These are phyloP conservation scores for Saimiri boliviensis DNA, from an alignment of 2,113 vertebrate genomes.

Conservation along the genomic window DNA sequence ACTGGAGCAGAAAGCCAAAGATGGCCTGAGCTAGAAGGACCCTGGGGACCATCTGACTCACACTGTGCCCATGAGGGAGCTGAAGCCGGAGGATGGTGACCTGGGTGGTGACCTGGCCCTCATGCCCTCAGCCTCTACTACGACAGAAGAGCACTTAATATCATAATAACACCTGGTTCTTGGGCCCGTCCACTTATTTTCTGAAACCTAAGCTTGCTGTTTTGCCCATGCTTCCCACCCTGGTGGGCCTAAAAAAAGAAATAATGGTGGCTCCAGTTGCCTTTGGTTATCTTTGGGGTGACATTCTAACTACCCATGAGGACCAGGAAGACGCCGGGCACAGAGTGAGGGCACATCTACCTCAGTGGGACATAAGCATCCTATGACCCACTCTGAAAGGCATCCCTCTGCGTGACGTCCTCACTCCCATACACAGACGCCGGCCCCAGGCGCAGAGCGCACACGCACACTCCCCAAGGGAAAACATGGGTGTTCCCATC, in stretches of 20 bases:
- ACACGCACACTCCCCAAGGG: constrained; percentile 47
- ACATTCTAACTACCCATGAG: background rate
- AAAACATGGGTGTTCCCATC: constrained; percentile 57
- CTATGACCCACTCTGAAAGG: too few relatives aligned
- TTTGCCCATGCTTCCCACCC: background rate
- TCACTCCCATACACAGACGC: background rate
- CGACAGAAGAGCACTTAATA: background rate
- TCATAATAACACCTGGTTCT: background rate
- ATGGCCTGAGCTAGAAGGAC: background rate
- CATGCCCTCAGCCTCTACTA: background rate
- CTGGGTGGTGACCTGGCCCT: background rate
- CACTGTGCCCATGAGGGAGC: background rate
- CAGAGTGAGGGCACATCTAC: fast-evolving
- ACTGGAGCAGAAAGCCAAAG: background rate
- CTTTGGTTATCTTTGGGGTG: background rate
- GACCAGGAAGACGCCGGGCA: background rate
- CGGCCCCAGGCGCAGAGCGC: background rate
- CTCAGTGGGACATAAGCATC: background rate
- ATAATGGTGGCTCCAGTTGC: background rate
- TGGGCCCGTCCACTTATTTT: background rate
- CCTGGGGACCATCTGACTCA: background rate
- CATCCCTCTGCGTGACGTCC: background rate
- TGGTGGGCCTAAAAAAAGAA: background rate
- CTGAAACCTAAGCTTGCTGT: background rate
- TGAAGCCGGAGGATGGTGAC: background rate